Percentiles rank a stretch among this genome's conserved stretches.
phyloP scores from a whole-genome alignment of 2,888 invertebrate species.

The Keiferia lycopersicella region DNA sequence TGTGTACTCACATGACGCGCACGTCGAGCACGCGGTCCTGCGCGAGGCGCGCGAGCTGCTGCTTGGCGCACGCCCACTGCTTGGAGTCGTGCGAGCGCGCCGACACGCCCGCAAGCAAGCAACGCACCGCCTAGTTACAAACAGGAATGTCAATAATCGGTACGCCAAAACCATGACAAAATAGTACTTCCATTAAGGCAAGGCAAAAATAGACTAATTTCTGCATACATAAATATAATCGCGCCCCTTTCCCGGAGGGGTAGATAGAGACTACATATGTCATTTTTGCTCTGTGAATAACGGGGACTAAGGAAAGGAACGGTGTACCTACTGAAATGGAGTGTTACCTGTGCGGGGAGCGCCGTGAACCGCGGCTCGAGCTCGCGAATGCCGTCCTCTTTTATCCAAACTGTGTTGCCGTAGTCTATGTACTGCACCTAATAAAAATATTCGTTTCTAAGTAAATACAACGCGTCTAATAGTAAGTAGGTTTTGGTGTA shows the following conservation, averaged over 20 bases:
- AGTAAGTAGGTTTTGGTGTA: too few relatives aligned
- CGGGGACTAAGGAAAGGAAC: too few relatives aligned
- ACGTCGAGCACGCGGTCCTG: constrained; percentile 48
- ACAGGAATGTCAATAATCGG: background rate
- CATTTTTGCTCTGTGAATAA: too few relatives aligned
- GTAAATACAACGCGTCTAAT: too few relatives aligned
- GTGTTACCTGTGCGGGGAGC: constrained; percentile 77
- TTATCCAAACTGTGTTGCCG: constrained; percentile 82
- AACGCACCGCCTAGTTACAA: constrained; percentile 75
- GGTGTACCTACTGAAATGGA: too few relatives aligned
- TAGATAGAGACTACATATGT: too few relatives aligned
- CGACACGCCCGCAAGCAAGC: constrained; percentile 70
- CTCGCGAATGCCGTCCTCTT: constrained; percentile 73
- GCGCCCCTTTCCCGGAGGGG: too few relatives aligned
- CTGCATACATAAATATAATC: too few relatives aligned
- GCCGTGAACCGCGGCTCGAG: constrained; percentile 76
- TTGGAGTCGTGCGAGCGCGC: constrained; percentile 41
- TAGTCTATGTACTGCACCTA: constrained; percentile 86
- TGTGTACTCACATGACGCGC: constrained; percentile 56
- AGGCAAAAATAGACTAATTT: too few relatives aligned
- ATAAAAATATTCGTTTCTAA: background rate
- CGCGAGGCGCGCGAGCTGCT: constrained; percentile 41
- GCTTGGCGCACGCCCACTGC: constrained; percentile 53
- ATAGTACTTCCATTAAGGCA: too few relatives aligned
- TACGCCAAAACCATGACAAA: too few relatives aligned